A percentile compares a stretch with the other conserved stretches of the same genome.
These are phyloP conservation scores for Iselma pallidipennis DNA, from an alignment of 2,888 invertebrate genomes.

Conservation along the genomic window DNA sequence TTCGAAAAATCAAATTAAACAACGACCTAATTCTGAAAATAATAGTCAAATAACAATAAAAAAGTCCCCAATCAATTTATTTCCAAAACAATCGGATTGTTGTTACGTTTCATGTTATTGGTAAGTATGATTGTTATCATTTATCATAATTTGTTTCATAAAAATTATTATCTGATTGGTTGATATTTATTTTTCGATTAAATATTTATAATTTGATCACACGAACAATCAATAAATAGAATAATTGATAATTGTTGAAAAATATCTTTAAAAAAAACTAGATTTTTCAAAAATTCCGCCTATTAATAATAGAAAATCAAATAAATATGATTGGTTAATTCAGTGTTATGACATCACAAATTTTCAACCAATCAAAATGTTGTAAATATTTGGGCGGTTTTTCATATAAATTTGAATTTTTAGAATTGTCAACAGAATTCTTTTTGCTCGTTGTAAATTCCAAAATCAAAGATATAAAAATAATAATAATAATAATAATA, in stretches of 20 bases:
- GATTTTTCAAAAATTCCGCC: not conserved
- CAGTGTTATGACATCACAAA: not conserved
- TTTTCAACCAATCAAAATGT: not conserved
- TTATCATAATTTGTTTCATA: not conserved
- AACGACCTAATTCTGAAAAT: conserved; percentile 39
- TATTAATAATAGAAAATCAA: not conserved
- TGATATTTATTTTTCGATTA: no score
- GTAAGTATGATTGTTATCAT: conserved; percentile 58
- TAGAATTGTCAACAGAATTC: not conserved
- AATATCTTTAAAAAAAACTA: not conserved
- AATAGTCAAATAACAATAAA: conserved; percentile 32
- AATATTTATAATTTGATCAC: no score
- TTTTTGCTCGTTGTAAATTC: not conserved
- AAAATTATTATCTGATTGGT: not conserved
- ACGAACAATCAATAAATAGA: no score
- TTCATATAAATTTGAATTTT: not conserved
- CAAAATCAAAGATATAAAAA: not conserved
- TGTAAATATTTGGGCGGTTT: not conserved
- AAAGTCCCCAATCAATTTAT: conserved; percentile 57
- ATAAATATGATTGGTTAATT: not conserved
- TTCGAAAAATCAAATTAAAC: conserved; percentile 40
- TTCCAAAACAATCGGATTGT: conserved; percentile 77
- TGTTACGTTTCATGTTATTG: conserved; percentile 87
- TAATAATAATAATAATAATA: not conserved
- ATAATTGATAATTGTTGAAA: no score